A percentile compares a stretch with the other conserved stretches of the same genome.
phyloP scores from a whole-genome alignment of 2,797 vertebrate species.

The Varecia variegata region DNA sequence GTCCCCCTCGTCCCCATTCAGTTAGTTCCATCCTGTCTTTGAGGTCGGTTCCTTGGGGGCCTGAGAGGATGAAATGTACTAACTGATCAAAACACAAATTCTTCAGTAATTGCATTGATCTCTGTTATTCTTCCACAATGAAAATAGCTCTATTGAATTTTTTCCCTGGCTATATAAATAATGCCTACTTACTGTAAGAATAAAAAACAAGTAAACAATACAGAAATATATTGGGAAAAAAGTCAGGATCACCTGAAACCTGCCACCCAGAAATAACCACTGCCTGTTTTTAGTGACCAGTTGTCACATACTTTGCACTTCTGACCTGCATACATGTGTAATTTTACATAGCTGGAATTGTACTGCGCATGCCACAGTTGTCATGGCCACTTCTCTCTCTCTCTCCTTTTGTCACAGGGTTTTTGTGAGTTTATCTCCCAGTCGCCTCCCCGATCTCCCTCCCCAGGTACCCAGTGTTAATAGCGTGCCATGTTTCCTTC shows the following conservation, averaged over 20 bases:
- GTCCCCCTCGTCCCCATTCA: background rate
- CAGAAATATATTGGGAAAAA: background rate
- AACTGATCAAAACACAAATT: background rate
- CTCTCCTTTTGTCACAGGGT: background rate
- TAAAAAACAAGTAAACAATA: background rate
- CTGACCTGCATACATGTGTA: rapidly evolving
- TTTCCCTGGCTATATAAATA: background rate
- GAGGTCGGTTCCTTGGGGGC: background rate
- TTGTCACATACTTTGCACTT: background rate
- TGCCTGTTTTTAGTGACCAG: background rate
- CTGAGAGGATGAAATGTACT: background rate
- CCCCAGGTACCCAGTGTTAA: rapidly evolving
- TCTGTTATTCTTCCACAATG: background rate
- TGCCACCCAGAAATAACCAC: background rate
- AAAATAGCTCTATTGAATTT: background rate
- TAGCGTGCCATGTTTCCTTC: background rate
- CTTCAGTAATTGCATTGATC: background rate
- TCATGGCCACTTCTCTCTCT: background rate
- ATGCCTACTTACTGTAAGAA: background rate
- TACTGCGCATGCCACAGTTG: rapidly evolving
- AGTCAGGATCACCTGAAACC: background rate
- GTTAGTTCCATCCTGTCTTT: background rate
- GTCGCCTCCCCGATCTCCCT: background rate
- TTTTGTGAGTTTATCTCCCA: background rate
- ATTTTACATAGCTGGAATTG: no score